Base-by-base conservation (phyloP, 1,140 invertebrate species). In the Notospermus geniculatus region DNA sequence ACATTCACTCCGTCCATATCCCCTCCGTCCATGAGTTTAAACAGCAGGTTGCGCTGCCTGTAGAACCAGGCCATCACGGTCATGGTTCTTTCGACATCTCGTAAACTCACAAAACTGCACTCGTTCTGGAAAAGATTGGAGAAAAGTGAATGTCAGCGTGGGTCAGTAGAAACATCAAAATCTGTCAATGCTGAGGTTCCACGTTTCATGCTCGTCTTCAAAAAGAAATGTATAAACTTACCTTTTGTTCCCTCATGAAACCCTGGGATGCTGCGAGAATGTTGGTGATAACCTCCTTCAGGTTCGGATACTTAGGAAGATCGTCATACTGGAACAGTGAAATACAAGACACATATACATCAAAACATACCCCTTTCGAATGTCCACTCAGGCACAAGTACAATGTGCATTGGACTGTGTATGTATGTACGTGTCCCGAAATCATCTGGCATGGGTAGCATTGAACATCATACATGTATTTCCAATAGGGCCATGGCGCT, bases 21-120 rank as follows among this genome's bases (percentile, higher is more conserved):
- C 9, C 32, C 32, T 22, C 64, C 62, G 11, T 63, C 53, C 29
- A 64, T 61, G 22, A 64, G 50, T 23, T 64, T 58, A 22, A 60
- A 46, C 41, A 73, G 66, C 23, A 46, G 23, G 4, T 62, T 29
- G 46, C 63, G 52, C 25, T 66, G 65, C 19, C 39, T 41, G 41
- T 69, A 70, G 56, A 76, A 73, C 76, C 76, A 78, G 30, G 62
- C 61, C 67, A 73, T 71, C 9, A 77, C 75, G n/a, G 67, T 61
- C 7, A 78, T 63, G 1, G 63, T 65, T 52, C 77, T 46, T 22
- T 76, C 73, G 11, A 79, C 76, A 61, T 80, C 77, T 50, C 78
- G 63, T 22, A 80, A 60, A 57, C 75, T 78, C 4, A 80, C 78
- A 68, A 80, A 80, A 63, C 78, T 78, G 66, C 75, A 77, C 65